These are phyloP conservation scores for Eonycteris spelaea DNA, from an alignment of 2,113 vertebrate species.

Conservation along the genomic window DNA sequence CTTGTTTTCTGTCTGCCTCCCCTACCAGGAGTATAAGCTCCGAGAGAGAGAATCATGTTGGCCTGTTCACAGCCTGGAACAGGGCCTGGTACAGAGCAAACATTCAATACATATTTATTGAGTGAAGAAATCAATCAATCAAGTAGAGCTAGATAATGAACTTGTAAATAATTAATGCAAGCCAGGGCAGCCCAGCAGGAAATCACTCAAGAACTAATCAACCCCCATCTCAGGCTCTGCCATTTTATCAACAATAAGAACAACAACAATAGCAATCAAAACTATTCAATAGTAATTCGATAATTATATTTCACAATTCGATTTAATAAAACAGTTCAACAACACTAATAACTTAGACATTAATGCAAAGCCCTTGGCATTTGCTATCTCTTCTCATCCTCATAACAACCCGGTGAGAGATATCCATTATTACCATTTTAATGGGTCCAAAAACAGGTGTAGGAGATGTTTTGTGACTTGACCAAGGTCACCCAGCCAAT, in stretches of 20 bases:
- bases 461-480: not conserved
- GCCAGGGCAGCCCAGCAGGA: not conserved
- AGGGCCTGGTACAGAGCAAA: not conserved
- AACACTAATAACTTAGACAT: not conserved
- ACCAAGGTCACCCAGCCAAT: not conserved
- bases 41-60: not conserved
- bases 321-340: not conserved
- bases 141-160: not conserved
- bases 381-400: not conserved
- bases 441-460: not conserved
- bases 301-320: not conserved
- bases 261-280: not conserved
- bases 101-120: not conserved
- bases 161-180: slow-evolving; percentile 44
- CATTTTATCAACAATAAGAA: not conserved
- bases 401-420: not conserved
- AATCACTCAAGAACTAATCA: not conserved
- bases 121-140: slow-evolving; percentile 30
- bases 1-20: not conserved
- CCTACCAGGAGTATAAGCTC: not conserved
- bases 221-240: not conserved
- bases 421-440: not conserved
- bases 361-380: not conserved
- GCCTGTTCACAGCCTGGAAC: not conserved
- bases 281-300: not conserved